A percentile compares a stretch with the other conserved stretches of the same genome.
These are phyloP conservation scores for Netelia inedita DNA, from an alignment of 2,888 invertebrate species.

Conservation along the genomic window DNA sequence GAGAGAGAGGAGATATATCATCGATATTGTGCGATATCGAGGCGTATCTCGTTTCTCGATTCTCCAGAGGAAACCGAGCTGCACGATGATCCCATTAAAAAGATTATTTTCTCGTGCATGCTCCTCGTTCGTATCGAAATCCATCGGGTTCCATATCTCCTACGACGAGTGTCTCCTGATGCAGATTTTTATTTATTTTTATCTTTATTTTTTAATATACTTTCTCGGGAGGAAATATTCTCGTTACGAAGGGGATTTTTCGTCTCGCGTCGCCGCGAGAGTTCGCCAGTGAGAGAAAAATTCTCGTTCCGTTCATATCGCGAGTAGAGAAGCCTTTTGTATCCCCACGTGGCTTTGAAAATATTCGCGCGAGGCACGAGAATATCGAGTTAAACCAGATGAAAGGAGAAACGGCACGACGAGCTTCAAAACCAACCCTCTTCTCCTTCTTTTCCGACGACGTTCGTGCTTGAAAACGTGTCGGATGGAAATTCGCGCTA, in stretches of 20 bases:
- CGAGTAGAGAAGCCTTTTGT: background rate
- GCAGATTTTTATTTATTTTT: background rate
- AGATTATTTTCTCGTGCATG: slow-evolving; percentile 27
- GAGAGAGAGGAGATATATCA: background rate
- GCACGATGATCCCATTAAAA: slow-evolving; percentile 52
- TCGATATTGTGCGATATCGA: slow-evolving; percentile 20
- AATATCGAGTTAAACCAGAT: slow-evolving; percentile 58
- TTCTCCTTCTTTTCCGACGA: slow-evolving; percentile 16
- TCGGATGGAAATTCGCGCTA: slow-evolving; percentile 37
- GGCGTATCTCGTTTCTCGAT: slow-evolving; percentile 50
- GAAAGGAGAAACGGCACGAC: slow-evolving; percentile 49
- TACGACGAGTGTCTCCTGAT: background rate
- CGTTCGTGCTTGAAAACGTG: slow-evolving; percentile 18
- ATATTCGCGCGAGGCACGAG: slow-evolving; percentile 21
- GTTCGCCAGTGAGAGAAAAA: background rate
- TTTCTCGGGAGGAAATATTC: background rate
- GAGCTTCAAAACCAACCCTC: slow-evolving; percentile 6
- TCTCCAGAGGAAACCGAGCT: slow-evolving; percentile 47
- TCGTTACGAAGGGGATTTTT: slow-evolving; percentile 24
- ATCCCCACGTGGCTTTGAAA: slow-evolving; percentile 32
- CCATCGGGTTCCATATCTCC: background rate
- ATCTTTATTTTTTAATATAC: background rate
- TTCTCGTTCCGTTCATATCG: background rate
- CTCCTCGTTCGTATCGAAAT: background rate
- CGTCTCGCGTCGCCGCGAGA: background rate